These are phyloP conservation scores for Takifugu ocellatus DNA, from an alignment of 2,797 vertebrate species.

Conservation along the genomic window DNA sequence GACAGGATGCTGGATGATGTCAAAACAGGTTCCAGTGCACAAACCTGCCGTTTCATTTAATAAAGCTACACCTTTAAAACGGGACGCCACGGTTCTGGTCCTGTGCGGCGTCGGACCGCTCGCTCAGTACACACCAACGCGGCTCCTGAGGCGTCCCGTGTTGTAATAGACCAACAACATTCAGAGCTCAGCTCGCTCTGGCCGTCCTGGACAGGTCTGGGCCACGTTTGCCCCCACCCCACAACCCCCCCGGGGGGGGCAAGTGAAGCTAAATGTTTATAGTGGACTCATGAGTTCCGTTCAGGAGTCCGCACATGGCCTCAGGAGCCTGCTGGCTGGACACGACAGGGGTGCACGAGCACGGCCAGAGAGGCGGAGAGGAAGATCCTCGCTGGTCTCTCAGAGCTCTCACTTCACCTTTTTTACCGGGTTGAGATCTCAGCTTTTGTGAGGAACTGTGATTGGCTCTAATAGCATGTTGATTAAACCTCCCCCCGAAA, in stretches of 20 bases:
- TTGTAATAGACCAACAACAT: conserved; percentile 16
- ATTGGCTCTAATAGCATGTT: conserved; percentile 54
- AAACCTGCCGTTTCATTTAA: neutral
- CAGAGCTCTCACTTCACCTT: conserved; percentile 32
- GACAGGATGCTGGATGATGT: conserved; percentile 16
- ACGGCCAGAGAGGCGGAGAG: conserved; percentile 28
- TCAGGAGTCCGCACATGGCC: conserved; percentile 54
- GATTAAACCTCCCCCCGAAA: conserved; percentile 43
- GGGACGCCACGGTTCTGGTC: too few relatives aligned
- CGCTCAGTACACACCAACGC: conserved; percentile 9
- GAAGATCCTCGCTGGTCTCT: conserved; percentile 42
- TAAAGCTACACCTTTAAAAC: too few relatives aligned
- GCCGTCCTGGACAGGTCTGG: conserved; percentile 21
- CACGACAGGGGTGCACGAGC: conserved; percentile 42
- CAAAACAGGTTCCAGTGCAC: neutral
- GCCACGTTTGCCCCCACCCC: conserved; percentile 37
- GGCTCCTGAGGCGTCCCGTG: conserved; percentile 9
- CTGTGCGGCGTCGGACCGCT: too few relatives aligned
- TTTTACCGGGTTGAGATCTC: conserved; percentile 25
- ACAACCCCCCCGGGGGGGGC: conserved; percentile 19
- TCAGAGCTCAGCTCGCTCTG: conserved; percentile 21
- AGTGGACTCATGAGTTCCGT: conserved; percentile 74
- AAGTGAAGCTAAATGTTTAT: conserved; percentile 70
- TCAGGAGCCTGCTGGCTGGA: conserved; percentile 51
- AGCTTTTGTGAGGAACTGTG: conserved; percentile 26